phyloP scores from a whole-genome alignment of 2,797 vertebrate species.

The Phalloptychus januarius region DNA sequence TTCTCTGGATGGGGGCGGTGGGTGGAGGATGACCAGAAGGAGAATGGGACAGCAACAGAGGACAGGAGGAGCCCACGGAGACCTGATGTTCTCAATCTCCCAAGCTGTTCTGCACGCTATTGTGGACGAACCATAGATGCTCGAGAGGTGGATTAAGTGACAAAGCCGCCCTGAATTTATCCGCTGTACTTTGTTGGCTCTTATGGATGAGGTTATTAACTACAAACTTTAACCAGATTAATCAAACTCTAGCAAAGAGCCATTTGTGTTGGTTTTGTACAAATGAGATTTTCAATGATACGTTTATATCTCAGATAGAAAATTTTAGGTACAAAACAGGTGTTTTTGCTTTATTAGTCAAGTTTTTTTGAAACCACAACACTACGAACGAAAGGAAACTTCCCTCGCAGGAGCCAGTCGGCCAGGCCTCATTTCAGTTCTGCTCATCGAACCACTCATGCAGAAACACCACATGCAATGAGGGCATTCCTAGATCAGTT shows the following conservation, averaged over 20 bases:
- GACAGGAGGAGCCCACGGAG: slow-evolving; percentile 66
- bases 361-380: neutral
- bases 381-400: neutral
- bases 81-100: slow-evolving; percentile 53
- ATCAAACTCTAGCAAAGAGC: no score
- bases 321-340: no score
- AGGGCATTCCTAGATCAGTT: slow-evolving; percentile 56
- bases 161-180: slow-evolving; percentile 57
- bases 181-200: slow-evolving; percentile 33
- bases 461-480: slow-evolving; percentile 45
- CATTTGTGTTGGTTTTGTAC: no score
- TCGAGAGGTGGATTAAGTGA: slow-evolving; percentile 62
- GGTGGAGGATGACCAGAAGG: slow-evolving; percentile 67
- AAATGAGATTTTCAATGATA: no score
- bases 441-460: slow-evolving; percentile 49
- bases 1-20: slow-evolving; percentile 65
- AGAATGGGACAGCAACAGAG: slow-evolving; percentile 56
- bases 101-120: slow-evolving; percentile 65
- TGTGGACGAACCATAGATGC: slow-evolving; percentile 45
- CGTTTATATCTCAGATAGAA: no score
- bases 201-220: slow-evolving; percentile 39
- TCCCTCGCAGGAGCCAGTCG: slow-evolving; percentile 37
- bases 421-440: slow-evolving; percentile 55
- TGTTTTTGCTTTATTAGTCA: no score
- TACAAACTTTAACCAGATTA: no score